A percentile compares a stretch with the other conserved stretches of the same genome.
phyloP scores from a whole-genome alignment of 2,888 invertebrate genomes.

The Agonopterix heracliana region DNA sequence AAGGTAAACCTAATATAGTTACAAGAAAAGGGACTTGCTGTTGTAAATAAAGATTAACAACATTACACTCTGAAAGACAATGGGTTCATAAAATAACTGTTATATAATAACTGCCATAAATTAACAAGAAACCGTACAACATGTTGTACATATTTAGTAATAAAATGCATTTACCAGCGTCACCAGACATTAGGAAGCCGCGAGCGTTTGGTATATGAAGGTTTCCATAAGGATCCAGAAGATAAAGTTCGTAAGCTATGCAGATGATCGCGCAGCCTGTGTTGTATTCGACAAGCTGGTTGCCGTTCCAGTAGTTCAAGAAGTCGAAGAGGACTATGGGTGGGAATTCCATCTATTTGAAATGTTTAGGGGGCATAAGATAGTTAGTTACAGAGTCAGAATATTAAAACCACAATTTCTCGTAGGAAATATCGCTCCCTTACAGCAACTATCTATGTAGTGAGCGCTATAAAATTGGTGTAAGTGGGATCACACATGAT shows the following conservation, averaged over 20 bases:
- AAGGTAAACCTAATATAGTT: neutral
- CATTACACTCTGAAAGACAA: too few relatives aligned
- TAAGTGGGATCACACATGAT: too few relatives aligned
- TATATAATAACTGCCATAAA: too few relatives aligned
- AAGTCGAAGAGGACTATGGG: neutral
- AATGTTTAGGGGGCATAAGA: neutral
- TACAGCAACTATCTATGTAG: neutral
- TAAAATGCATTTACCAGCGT: conserved; percentile 29
- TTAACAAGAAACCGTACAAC: neutral
- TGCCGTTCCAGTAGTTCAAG: neutral
- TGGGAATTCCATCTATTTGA: neutral
- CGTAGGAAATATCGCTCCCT: neutral
- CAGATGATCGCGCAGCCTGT: conserved; percentile 46
- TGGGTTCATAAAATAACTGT: too few relatives aligned
- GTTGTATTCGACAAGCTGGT: conserved; percentile 22
- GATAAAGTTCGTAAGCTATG: conserved; percentile 45
- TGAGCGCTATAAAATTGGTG: too few relatives aligned
- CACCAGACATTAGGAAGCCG: conserved; percentile 23
- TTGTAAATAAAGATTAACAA: neutral
- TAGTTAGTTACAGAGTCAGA: neutral
- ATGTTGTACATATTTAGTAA: neutral
- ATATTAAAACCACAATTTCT: neutral
- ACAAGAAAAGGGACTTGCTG: neutral
- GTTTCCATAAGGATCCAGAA: conserved; percentile 32
- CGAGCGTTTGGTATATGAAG: conserved; percentile 41